Evolutionary conservation across 2,797 vertebrate genomes (phyloP).

Genomic region (Lutra lutra): DNA sequence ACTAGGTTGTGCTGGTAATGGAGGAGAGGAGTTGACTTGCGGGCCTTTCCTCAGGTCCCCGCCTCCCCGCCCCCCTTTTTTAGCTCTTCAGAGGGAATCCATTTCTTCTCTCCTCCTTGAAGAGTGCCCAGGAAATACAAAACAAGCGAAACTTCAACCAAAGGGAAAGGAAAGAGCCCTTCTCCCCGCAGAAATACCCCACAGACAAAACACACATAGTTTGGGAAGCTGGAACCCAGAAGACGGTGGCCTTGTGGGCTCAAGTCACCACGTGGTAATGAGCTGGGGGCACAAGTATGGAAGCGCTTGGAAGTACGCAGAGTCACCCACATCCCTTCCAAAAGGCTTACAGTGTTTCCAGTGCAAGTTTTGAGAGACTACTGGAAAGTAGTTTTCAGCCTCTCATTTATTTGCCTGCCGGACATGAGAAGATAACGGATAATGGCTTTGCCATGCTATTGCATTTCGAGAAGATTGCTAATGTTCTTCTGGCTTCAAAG

Average conservation of each 20-base stretch:
- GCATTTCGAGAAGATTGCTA: not conserved
- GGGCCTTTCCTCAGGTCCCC: no score
- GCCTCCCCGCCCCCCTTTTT: not conserved
- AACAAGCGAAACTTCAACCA: not conserved
- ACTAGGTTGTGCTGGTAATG: not conserved
- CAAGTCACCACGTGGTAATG: not conserved
- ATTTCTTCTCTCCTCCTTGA: not conserved
- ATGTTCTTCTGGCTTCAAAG: constrained; percentile 48
- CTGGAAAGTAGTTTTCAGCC: not conserved
- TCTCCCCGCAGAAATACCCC: not conserved
- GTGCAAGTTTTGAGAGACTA: not conserved
- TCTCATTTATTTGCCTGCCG: constrained; percentile 8
- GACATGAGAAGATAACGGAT: not conserved
- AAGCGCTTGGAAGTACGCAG: not conserved
- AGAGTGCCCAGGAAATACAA: constrained; percentile 28
- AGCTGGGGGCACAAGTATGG: not conserved
- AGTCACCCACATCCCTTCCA: not conserved
- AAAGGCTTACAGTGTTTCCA: not conserved
- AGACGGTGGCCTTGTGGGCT: not conserved
- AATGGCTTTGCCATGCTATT: not conserved
- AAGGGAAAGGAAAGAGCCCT: not conserved
- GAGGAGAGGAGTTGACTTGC: not conserved
- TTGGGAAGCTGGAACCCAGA: not conserved
- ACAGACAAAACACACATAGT: not conserved
- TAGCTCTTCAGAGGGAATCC: not conserved